Conservation (phyloP, 2,888 invertebrate genomes). For the Eupithecia inturbata region DNA sequence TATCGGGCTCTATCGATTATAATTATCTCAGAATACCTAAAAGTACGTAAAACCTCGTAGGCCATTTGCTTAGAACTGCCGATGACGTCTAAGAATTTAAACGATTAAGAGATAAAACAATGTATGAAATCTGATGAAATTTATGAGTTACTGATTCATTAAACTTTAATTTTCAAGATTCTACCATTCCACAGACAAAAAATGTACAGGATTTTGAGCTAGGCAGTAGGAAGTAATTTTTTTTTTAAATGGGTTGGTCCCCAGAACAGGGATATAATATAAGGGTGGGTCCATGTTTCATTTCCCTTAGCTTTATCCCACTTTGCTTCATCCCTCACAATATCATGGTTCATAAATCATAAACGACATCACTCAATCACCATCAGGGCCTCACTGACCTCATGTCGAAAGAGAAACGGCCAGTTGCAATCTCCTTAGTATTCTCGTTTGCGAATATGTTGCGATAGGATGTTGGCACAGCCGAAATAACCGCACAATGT, state of each 20-base stretch:
- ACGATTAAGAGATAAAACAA: no score
- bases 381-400: slow-evolving; percentile 4
- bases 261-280: not conserved
- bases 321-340: not conserved
- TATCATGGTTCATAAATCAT: no score
- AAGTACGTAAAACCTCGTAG: not conserved
- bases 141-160: no score
- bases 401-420: slow-evolving; percentile 43
- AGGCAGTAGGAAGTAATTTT: not conserved
- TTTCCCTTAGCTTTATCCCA: not conserved
- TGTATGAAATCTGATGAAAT: not conserved
- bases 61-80: not conserved
- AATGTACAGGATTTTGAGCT: not conserved
- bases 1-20: not conserved
- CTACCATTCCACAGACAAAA: not conserved
- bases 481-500: slow-evolving; percentile 33
- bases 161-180: no score
- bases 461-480: slow-evolving; percentile 53
- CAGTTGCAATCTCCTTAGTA: slow-evolving; percentile 51
- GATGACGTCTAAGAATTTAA: not conserved
- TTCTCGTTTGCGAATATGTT: slow-evolving; percentile 49
- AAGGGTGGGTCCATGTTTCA: not conserved
- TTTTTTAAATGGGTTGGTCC: no score
- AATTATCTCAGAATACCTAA: not conserved
- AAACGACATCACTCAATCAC: not conserved